A percentile compares a stretch with the other conserved stretches of the same genome.
Conservation (phyloP, 2,797 vertebrate species). For the Austrolebias charrua region DNA sequence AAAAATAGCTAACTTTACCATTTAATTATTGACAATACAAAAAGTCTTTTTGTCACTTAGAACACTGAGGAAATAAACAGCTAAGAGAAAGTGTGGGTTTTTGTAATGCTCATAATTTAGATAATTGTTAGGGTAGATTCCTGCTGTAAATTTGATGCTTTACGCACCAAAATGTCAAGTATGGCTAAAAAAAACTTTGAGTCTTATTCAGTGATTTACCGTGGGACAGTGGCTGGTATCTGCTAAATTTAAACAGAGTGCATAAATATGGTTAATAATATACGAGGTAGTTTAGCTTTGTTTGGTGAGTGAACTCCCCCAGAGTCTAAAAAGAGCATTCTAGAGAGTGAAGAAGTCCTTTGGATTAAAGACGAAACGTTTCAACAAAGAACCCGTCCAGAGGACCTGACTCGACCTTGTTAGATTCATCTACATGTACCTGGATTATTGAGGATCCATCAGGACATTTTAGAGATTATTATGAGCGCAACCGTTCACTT, state of each 20-base stretch:
- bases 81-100: neutral
- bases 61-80: neutral
- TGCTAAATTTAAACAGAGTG: constrained; percentile 12
- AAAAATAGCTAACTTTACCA: neutral
- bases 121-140: constrained; percentile 53
- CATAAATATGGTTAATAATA: constrained; percentile 9
- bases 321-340: too few relatives aligned
- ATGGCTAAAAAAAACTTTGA: constrained; percentile 32
- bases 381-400: too few relatives aligned
- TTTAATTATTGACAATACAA: neutral
- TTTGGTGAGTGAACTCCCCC: too few relatives aligned
- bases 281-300: too few relatives aligned
- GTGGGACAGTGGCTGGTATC: neutral
- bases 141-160: constrained; percentile 51
- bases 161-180: constrained; percentile 23
- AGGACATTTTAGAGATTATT: too few relatives aligned
- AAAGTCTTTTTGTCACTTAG: neutral
- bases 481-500: too few relatives aligned
- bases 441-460: too few relatives aligned
- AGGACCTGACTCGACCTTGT: too few relatives aligned
- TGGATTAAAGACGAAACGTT: too few relatives aligned
- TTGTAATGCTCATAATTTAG: constrained; percentile 44
- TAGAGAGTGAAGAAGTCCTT: too few relatives aligned
- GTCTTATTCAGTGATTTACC: constrained; percentile 3
- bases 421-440: too few relatives aligned